Conservation (phyloP, 2,888 invertebrate genomes). For the Caenorhabditis parvicauda region DNA sequence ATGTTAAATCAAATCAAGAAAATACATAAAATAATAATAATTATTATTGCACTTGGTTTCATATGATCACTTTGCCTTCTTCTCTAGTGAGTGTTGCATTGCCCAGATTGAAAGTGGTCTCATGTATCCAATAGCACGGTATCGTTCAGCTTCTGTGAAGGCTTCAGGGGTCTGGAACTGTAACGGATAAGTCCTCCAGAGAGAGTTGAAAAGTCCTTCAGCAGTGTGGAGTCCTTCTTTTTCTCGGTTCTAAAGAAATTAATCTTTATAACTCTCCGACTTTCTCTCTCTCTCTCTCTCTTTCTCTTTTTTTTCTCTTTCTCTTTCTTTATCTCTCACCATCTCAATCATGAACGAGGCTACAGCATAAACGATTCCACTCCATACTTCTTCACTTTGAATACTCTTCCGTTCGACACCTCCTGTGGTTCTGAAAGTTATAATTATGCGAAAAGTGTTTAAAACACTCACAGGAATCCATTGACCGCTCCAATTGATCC, state of each 20-base stretch:
- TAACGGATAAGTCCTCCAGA: slow-evolving; percentile 72
- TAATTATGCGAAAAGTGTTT: background rate
- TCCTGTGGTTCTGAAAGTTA: slow-evolving; percentile 64
- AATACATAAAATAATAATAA: no score
- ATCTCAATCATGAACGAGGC: slow-evolving; percentile 76
- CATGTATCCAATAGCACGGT: slow-evolving; percentile 87
- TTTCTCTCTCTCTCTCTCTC: no score
- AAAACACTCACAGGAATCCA: slow-evolving; percentile 70
- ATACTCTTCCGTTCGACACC: slow-evolving; percentile 72
- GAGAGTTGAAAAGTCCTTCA: slow-evolving; percentile 79
- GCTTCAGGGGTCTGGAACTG: slow-evolving; percentile 78
- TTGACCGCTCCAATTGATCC: slow-evolving; percentile 87
- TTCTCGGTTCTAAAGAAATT: no score
- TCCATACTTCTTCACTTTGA: slow-evolving; percentile 90
- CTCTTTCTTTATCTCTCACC: no score
- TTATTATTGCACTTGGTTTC: no score
- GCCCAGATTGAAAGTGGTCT: slow-evolving; percentile 86
- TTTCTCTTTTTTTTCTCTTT: no score
- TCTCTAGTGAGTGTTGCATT: slow-evolving; percentile 75
- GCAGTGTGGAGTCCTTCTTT: slow-evolving; percentile 84
- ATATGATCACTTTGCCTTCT: no score
- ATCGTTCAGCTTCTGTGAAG: slow-evolving; percentile 71
- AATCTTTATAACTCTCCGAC: no score
- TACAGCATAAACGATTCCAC: slow-evolving; percentile 82
- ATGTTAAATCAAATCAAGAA: no score